These are phyloP conservation scores for Etheostoma nigrum DNA, from an alignment of 2,797 vertebrate species.

Conservation along the genomic window DNA sequence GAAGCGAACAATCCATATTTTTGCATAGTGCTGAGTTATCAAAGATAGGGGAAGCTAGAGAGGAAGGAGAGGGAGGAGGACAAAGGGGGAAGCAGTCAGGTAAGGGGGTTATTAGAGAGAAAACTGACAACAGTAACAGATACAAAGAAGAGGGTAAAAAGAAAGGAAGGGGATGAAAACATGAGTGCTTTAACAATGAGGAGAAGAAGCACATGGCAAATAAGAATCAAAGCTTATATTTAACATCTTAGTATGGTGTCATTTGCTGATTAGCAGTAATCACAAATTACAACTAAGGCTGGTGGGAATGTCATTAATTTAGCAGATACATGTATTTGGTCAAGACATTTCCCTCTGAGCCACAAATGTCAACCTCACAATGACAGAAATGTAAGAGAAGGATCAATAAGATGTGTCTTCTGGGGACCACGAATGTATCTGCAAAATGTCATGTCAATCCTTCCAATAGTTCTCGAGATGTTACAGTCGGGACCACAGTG, in stretches of 20 bases:
- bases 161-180: neutral
- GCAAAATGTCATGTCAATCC: neutral
- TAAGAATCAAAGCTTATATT: neutral
- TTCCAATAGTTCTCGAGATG: neutral
- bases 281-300: neutral
- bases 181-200: neutral
- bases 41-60: constrained; percentile 41
- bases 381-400: neutral
- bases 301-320: neutral
- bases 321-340: neutral
- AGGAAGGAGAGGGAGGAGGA: constrained; percentile 47
- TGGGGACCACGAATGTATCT: neutral
- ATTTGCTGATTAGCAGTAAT: neutral
- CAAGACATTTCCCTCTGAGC: neutral
- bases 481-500: neutral
- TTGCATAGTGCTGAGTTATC: constrained; percentile 74
- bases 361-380: neutral
- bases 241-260: neutral
- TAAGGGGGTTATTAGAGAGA: constrained; percentile 14
- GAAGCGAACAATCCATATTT: constrained; percentile 52
- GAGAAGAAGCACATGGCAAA: neutral
- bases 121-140: constrained; percentile 8
- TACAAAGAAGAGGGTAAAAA: neutral
- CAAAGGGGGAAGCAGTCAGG: constrained; percentile 49
- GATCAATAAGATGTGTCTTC: neutral